Base-by-base conservation (phyloP, 2,113 vertebrate genomes). In the Nothobranchius kuhntae region DNA sequence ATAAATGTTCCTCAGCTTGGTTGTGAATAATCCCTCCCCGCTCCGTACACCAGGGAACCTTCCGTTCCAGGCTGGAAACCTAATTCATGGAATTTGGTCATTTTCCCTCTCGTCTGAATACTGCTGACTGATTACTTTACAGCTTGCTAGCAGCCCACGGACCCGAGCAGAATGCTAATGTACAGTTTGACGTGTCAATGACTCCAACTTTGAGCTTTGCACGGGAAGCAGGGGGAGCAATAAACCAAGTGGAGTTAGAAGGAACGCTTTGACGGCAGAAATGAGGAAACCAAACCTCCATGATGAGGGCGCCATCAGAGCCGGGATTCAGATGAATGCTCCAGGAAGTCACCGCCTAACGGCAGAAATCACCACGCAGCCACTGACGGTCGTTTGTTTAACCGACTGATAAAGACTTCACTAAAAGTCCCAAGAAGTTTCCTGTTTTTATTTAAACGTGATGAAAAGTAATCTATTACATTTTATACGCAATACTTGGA, bases 61-160 rank as follows among this genome's bases (percentile, higher is more conserved):
- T 67, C 65, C 30, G 78, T 77, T 84, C 69, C 56, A 66, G 71
- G 75, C 80, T 69, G 71, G 71, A 83, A 81, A 85, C 78, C 55
- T 63, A 65, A 79, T 79, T 81, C 69, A 68, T 74, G 59, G 74
- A 79, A 81, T 50, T 60, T 65, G 64, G 67, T 65, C 58, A 26
- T 70, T 69, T 68, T 30, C 63, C 15, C 38, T 63, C 62, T 60
- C 50, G 53, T 84, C 68, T 73, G 26, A 81, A 77, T 64, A 56
- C 77, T 74, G 75, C 46, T 67, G 68, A 75, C 65, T 80, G 82
- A 81, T 78, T 78, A 65, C 77, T 83, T 81, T 52, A 82, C 74
- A 73, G 80, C 74, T 54, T 40, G 38, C 4, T 60, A 71, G 74
- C 46, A n/a, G 53, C 64, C 69, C 73, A 50, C 67, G 70, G 57